phyloP scores from a whole-genome alignment of 2,888 invertebrate genomes.

The Clitarchus hookeri region DNA sequence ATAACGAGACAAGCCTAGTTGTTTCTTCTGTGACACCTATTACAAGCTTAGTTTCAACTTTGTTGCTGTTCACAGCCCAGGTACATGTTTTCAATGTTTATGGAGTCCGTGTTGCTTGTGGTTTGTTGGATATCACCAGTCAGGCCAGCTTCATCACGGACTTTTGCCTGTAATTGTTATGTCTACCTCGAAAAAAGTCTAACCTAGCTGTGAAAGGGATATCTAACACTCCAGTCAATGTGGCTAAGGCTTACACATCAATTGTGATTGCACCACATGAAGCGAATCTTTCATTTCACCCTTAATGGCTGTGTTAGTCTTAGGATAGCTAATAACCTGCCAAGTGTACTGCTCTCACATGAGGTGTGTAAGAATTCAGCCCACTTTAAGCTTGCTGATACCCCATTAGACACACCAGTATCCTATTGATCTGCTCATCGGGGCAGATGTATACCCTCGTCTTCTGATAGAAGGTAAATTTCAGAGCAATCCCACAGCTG shows the following conservation, averaged over 20 bases:
- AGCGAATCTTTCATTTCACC: not conserved
- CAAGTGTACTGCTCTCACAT: too few relatives aligned
- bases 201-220: not conserved
- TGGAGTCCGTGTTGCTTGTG: not conserved
- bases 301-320: not conserved
- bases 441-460: too few relatives aligned
- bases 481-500: too few relatives aligned
- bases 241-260: not conserved
- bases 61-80: not conserved
- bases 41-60: too few relatives aligned
- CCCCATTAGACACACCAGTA: too few relatives aligned
- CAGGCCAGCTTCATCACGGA: not conserved
- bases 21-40: not conserved
- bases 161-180: not conserved
- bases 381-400: too few relatives aligned
- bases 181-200: not conserved
- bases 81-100: not conserved
- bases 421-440: too few relatives aligned
- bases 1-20: not conserved
- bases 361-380: too few relatives aligned
- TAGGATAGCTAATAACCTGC: not conserved
- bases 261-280: not conserved
- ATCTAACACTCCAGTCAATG: not conserved
- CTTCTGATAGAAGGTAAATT: too few relatives aligned
- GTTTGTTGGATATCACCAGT: not conserved